Base-by-base conservation (phyloP, 2,888 invertebrate species). In the Venusia cambrica region DNA sequence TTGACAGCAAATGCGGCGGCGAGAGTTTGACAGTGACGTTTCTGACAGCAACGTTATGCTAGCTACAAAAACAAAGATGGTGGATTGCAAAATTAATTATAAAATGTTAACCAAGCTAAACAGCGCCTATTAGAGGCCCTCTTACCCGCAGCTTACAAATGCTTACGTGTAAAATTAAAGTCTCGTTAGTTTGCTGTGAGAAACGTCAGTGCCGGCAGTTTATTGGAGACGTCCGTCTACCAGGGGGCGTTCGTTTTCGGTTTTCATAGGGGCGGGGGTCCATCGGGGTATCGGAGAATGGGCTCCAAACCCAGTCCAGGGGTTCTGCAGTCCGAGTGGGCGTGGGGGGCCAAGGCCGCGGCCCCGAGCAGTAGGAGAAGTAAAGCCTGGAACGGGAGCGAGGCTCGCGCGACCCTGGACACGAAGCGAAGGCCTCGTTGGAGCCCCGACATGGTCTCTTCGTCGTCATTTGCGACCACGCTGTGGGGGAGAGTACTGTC, bases 301-400 rank as follows among this genome's bases (percentile, higher is more conserved):
- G 98, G 97, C 54, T 96, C 94, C 35, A 98, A 90, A 56, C 94
- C 94, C 54, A 93, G 89, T 8, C 93, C 29, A 34, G 93, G 59
- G 96, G 93, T 93, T 54, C 94, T 91, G 68, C 97, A 90, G 77
- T 94, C 93, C 74, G 97, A 95, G 46, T 92, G 92, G 48, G 94
- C 92, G 76, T 94, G 93, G 2, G 97, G 97, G 31, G 98, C 94
- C 57, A 99, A 89, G 30, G 97, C 94, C 29, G 98, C 97, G 40
- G 97, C 94, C 38, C 98, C 97, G 63, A 99, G 90, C 59, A 99
- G 90, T 43, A 98, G 89, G 58, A 98, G 90, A 88, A 99, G 94
- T 61, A 99, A 88, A 44, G 97, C 96, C 88, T 99, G 97, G 73
- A 99, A 94, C 30, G 98, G 98, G 51, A 98, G 89, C 9, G 97